Percentiles rank a stretch among this genome's conserved stretches.
Evolutionary conservation across 2,113 vertebrate species (phyloP).

Genomic region (Colinus virginianus): DNA sequence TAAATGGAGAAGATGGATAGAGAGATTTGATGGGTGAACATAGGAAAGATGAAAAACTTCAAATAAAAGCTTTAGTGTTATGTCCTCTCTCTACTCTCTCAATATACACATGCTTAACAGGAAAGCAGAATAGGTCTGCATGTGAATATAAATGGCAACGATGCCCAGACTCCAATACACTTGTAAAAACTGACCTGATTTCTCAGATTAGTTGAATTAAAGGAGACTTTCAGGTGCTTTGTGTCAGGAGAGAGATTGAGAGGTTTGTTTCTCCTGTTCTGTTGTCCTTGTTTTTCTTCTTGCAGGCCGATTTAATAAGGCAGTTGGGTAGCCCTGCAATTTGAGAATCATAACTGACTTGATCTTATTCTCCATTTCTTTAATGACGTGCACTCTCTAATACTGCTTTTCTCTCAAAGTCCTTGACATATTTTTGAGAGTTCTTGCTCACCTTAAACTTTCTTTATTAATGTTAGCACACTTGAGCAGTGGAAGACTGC

Average conservation of each 20-base stretch:
- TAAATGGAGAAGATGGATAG: neutral
- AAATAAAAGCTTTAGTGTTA: neutral
- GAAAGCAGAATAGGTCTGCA: neutral
- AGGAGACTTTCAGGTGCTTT: neutral
- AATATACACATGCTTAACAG: accelerated
- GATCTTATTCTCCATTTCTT: neutral
- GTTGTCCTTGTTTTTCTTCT: neutral
- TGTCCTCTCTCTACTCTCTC: neutral
- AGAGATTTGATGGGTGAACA: neutral
- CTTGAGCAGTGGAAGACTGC: neutral
- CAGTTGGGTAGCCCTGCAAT: neutral
- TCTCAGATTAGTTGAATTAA: neutral
- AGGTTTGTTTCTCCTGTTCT: neutral
- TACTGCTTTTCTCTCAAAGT: neutral
- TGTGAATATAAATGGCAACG: neutral
- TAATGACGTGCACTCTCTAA: neutral
- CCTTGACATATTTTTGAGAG: slow-evolving; percentile 3
- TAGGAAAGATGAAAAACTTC: neutral
- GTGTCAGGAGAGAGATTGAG: neutral
- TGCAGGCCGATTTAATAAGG: neutral
- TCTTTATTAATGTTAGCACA: neutral
- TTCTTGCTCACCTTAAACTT: neutral
- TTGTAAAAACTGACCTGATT: neutral
- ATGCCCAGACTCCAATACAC: neutral
- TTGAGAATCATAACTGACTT: neutral